Base-by-base conservation (phyloP, 2,113 vertebrate genomes). In the Erpornis zantholeuca region DNA sequence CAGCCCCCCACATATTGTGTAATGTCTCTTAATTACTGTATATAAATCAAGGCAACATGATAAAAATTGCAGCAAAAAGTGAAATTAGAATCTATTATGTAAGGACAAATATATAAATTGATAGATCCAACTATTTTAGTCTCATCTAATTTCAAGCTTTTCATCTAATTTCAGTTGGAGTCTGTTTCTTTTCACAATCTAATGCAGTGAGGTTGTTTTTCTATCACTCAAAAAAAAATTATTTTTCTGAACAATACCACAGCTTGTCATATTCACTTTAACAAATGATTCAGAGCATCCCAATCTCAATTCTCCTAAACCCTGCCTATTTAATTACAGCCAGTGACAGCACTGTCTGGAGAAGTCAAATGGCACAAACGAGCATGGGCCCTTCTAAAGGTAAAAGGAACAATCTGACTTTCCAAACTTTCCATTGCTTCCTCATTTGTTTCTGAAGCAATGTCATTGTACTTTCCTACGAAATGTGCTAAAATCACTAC, bases 81-180 rank as follows among this genome's bases (percentile, higher is more conserved):
- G 65, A 90, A 80, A 94, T 88, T 60, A 86, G 56, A 68, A 75
- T 83, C 52, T 70, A 52, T n/a, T 68, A 64, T 53, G 11, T 73
- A 88, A 84, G 56, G 92, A 49, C 12, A 96, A 92, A 88, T 71
- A 81, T 12, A 76, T 56, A 75, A 83, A 92, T 73, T 70, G 53
- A 24, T 80, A 69, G 27, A 21, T 24, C 60, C 3, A 0, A 54
- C 68, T 86, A 52, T 11, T 90, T 47, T 33, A 17, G 22, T 83
- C 68, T 95, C 88, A 94, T 95, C 93, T 93, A 90, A 93, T 96
- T 95, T 95, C 63, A 91, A 78, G 87, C 19, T 94, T 97, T 90
- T 94, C 64, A 73, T 96, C 92, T 95, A 86, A 95, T 97, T 97
- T 95, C 63, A 70, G 68, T 70, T 88, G 68, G 90, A 91, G 61